A percentile compares a stretch with the other conserved stretches of the same genome.
Conservation (phyloP, 2,888 invertebrate species). For the Sarcophaga subvicina region DNA sequence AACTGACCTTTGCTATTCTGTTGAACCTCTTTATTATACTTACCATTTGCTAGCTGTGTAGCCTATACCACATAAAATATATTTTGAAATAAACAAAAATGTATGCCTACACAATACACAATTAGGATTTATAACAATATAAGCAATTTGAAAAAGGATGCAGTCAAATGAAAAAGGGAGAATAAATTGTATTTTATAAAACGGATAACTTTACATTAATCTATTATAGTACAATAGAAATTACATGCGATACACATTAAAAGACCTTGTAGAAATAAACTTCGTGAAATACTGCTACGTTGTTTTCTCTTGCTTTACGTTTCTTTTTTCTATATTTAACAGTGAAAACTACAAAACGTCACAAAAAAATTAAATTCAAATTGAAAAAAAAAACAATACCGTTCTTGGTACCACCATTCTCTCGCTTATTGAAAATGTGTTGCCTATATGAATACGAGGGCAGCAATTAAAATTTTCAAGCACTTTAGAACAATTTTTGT, state of each 20-base stretch:
- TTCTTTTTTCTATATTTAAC: neutral
- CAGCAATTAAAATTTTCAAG: no score
- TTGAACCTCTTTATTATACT: no score
- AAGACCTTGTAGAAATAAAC: conserved; percentile 30
- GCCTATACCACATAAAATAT: no score
- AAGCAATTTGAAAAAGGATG: neutral
- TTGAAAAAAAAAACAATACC: conserved; percentile 10
- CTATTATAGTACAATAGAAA: neutral
- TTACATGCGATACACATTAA: neutral
- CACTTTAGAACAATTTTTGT: no score
- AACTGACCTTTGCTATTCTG: no score
- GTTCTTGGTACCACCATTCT: conserved; percentile 14
- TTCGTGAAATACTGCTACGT: neutral
- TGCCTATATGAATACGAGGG: no score
- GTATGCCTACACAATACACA: conserved; percentile 6
- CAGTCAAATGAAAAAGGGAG: no score
- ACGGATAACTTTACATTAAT: conserved; percentile 16
- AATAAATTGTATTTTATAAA: neutral
- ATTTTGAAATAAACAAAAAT: conserved; percentile 5
- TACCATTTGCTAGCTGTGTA: no score
- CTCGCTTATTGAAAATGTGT: no score
- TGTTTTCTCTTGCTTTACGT: neutral
- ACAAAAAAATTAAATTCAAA: no score
- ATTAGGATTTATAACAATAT: conserved; percentile 13
- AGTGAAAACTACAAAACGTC: neutral